Base-by-base conservation (phyloP, 2,797 vertebrate genomes). In the Tenualosa thibaudeaui region DNA sequence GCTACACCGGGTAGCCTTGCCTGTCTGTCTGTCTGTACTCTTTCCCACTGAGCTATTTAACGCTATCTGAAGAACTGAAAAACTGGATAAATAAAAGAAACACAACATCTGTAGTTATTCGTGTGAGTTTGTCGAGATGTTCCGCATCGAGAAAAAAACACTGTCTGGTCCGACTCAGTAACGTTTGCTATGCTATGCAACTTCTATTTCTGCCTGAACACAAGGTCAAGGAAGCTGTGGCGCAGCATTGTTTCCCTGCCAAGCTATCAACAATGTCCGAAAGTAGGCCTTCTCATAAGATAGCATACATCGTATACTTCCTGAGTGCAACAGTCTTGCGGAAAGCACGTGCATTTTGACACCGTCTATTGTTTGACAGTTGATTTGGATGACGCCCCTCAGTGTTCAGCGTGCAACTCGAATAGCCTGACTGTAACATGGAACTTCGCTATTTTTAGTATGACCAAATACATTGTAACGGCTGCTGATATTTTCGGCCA, bases 321-420 rank as follows among this genome's bases (percentile, higher is more conserved):
- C 71, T 78, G 40, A 71, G 37, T 31, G 62, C 19, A 46, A 17
- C 24, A 31, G 65, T 46, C 40, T 78, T 78, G 71, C 17, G 19
- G 17, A 46, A 40, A 46, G 53, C 82, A 78, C 26, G 50, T 7
- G 68, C 31, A 85, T 53, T 40, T 82, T 22, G 24, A 13, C 43
- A 84, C 10, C 43, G 68, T 40, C 87, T 83, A 0, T 60, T 68
- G 58, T 88, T 81, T 90, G 89, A 87, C 89, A 89, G 87, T 50
- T 86, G 0, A 22, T 10, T 86, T 86, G 49, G 83, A 31, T 92
- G 90, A 88, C 85, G 85, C 88, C 31, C 83, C 83, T 87, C n/a
- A 15, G 81, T 82, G 56, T 83, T 15, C 0, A n/a, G 78, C 24
- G 17, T 43, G 17, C 37, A 5, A 46, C 71, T 78, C 6, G 37